These are phyloP conservation scores for Serranus cabrilla DNA, from an alignment of 2,797 vertebrate genomes.

Conservation along the genomic window DNA sequence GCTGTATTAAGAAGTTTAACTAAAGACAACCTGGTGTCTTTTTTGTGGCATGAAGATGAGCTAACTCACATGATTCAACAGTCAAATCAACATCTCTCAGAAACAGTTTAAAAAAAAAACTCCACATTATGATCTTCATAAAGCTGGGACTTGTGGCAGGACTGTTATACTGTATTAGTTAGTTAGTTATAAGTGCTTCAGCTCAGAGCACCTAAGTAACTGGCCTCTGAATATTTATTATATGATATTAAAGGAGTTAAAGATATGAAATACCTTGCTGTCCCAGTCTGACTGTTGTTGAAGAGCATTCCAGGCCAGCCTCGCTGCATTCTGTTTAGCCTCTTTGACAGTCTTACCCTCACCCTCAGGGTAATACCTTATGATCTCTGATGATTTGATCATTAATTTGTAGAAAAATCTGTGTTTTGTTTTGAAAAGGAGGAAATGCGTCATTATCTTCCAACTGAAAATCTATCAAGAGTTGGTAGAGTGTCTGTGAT, in stretches of 20 bases:
- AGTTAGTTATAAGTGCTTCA: neutral
- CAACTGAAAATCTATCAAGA: neutral
- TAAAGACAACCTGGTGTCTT: no score
- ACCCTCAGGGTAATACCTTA: constrained; percentile 62
- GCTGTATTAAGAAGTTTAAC: no score
- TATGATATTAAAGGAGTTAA: neutral
- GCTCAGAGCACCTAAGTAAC: neutral
- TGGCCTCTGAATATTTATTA: neutral
- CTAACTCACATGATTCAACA: no score
- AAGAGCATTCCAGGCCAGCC: constrained; percentile 65
- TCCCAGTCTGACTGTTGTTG: constrained; percentile 53
- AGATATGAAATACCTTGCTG: constrained; percentile 62
- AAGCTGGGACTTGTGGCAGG: no score
- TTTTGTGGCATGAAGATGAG: no score
- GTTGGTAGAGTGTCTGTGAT: neutral
- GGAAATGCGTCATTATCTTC: neutral
- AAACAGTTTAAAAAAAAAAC: no score
- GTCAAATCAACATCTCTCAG: no score
- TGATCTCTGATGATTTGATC: constrained; percentile 32
- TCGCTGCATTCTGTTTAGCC: constrained; percentile 78
- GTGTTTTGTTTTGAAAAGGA: neutral
- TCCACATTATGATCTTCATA: no score
- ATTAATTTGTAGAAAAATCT: constrained; percentile 76
- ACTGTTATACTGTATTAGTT: neutral
- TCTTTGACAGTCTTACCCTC: constrained; percentile 66